Percentiles rank a stretch among this genome's conserved stretches.
Conservation (phyloP, 2,888 invertebrate genomes). For the Galeopsomyia nigrocyanea region DNA sequence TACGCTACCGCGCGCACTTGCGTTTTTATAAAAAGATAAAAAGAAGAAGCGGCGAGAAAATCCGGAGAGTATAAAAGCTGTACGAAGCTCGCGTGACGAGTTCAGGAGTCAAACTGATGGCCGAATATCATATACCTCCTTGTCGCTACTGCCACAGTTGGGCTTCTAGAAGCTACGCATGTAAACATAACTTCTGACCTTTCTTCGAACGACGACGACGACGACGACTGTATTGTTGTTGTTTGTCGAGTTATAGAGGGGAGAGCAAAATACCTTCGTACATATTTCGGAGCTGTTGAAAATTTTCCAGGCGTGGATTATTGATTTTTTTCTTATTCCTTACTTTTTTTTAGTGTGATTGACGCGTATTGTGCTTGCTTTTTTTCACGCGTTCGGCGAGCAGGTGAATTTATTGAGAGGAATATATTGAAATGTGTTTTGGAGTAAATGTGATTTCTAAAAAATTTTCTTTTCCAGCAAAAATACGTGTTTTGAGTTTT, state of each 20-base stretch:
- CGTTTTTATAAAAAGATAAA: neutral
- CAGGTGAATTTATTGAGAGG: no score
- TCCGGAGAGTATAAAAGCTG: neutral
- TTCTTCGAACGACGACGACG: constrained; percentile 17
- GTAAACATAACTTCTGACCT: constrained; percentile 44
- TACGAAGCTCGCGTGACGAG: constrained; percentile 41
- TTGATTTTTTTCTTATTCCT: no score
- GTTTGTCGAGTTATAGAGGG: no score
- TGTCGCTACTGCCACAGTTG: neutral
- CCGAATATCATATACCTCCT: no score
- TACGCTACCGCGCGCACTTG: no score
- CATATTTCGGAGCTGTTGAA: no score
- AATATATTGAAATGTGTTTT: no score
- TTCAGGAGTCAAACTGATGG: constrained; percentile 37
- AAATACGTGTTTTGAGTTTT: no score
- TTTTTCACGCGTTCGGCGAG: no score
- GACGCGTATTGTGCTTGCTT: neutral
- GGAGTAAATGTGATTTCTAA: no score
- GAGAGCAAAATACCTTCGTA: constrained; percentile 31
- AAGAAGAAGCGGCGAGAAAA: neutral
- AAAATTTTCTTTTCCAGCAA: no score
- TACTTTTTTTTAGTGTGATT: neutral
- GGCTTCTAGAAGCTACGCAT: constrained; percentile 32
- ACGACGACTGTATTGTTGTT: neutral
- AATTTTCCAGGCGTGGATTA: no score